Base-by-base conservation (phyloP, 2,113 vertebrate species). In the Gavia stellata region DNA sequence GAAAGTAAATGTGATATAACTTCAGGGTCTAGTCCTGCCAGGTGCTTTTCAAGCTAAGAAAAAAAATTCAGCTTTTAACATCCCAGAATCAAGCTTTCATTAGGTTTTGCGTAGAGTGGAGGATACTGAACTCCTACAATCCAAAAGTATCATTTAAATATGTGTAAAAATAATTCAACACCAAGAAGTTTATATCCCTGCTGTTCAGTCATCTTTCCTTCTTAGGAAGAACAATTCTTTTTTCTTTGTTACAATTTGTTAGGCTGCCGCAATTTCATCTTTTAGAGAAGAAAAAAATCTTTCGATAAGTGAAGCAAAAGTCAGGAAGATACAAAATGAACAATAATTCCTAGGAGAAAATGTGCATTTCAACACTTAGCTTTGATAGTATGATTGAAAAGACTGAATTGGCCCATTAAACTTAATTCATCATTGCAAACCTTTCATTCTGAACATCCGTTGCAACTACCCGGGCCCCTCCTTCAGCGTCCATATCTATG, bases 371-470 rank as follows among this genome's bases (percentile, higher is more conserved):
- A 96, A 89, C 68, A 92, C 56, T 93, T 86, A 96, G 74, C 28
- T 91, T 97, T 89, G 96, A 93, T 77, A 90, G 55, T 81, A 71
- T 92, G 92, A 97, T 58, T 93, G 95, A 96, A 94, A 96, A 94
- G 83, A 95, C 63, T 92, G 92, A 97, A 96, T 68, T 72, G 67
- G 45, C 34, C 89, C 85, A 95, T 94, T 94, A 96, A 92, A 92
- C 93, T 91, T 95, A 75, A 95, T 97, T 96, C 58, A 95, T 86
- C 89, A 66, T 86, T 81, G 21, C 74, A 92, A 86, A 95, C 53
- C 44, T 90, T 95, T 97, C 74, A 67, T 72, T 95, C 52, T 87
- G 91, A 96, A 95, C 25, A 87, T 53, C 81, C 65, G 53, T 47
- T 87, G 52, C 75, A 86, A 33, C 33, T 53, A 53, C 24, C 34